phyloP scores from a whole-genome alignment of 2,113 vertebrate genomes.

The Butorides virescens region DNA sequence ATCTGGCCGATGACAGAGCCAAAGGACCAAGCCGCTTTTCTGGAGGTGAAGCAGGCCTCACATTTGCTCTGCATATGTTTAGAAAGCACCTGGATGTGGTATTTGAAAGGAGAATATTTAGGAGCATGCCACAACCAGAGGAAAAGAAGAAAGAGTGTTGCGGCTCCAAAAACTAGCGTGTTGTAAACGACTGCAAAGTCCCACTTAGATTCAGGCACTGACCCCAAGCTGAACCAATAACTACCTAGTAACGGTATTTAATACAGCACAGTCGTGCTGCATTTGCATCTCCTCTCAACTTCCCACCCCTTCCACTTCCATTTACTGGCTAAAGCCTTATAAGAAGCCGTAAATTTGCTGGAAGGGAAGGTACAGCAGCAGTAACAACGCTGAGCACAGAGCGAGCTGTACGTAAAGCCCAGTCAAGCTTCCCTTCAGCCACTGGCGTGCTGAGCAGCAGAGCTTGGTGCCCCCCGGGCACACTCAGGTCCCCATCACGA shows the following conservation, averaged over 20 bases:
- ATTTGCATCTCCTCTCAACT: not conserved
- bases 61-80: not conserved
- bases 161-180: not conserved
- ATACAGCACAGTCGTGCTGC: not conserved
- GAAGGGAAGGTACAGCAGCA: not conserved
- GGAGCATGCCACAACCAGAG: not conserved
- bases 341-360: not conserved
- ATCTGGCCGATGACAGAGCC: not conserved
- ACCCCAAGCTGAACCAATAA: not conserved
- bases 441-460: not conserved
- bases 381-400: not conserved
- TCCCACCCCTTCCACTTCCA: not conserved
- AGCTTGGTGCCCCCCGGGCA: not conserved
- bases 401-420: not conserved
- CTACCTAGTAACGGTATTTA: not conserved
- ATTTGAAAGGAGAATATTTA: not conserved
- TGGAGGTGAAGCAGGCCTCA: not conserved
- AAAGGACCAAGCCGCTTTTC: not conserved
- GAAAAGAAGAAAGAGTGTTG: not conserved
- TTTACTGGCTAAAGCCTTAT: not conserved
- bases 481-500: rapidly evolving
- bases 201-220: not conserved
- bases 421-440: not conserved
- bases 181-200: not conserved
- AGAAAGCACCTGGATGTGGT: not conserved